Conservation (phyloP, 2,888 invertebrate species). For the Ceraclea dissimilis region DNA sequence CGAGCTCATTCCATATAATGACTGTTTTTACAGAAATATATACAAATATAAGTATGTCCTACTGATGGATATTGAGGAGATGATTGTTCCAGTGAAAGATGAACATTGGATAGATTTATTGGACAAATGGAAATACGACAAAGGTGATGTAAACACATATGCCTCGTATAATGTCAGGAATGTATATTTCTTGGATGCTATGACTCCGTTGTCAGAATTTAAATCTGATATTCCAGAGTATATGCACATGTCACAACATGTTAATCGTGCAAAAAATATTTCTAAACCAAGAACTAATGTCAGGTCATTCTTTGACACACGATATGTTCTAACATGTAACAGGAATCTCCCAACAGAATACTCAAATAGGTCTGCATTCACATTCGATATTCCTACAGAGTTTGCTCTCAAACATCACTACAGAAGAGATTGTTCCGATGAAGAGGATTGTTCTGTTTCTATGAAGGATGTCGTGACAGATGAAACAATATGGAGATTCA, state of each 20-base stretch:
- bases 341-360: conserved; percentile 80
- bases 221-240: conserved; percentile 59
- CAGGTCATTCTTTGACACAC: conserved; percentile 89
- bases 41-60: conserved; percentile 66
- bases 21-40: conserved; percentile 69
- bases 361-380: conserved; percentile 57
- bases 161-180: conserved; percentile 84
- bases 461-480: conserved; percentile 66
- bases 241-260: conserved; percentile 76
- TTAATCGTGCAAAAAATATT: conserved; percentile 77
- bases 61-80: conserved; percentile 87
- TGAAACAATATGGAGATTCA: conserved; percentile 70
- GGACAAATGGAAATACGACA: conserved; percentile 59
- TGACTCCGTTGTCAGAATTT: conserved; percentile 6
- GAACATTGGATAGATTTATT: conserved; percentile 70
- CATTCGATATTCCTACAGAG: conserved; percentile 67
- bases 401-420: conserved; percentile 90
- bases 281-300: conserved; percentile 89
- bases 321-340: conserved; percentile 79
- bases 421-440: conserved; percentile 83
- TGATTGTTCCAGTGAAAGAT: conserved; percentile 80
- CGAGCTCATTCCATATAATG: conserved; percentile 89
- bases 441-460: conserved; percentile 64
- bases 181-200: conserved; percentile 65
- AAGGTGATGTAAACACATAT: conserved; percentile 43